Conservation (phyloP, 2,113 vertebrate genomes). For the Pituophis catenifer region DNA sequence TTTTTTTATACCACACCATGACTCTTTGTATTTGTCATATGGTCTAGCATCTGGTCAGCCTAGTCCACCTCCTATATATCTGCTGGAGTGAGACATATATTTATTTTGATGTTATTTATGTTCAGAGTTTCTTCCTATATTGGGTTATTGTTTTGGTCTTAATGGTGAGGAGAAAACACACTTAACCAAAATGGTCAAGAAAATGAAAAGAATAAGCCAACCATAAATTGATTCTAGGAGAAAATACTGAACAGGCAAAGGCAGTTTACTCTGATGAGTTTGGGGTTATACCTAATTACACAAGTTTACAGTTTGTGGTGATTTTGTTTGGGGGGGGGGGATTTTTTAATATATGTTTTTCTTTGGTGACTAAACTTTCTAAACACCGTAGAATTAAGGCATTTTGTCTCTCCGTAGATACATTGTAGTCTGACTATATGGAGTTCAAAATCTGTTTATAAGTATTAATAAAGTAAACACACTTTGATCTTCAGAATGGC, state of each 20-base stretch:
- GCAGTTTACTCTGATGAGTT: not conserved
- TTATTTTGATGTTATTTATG: constrained; percentile 44
- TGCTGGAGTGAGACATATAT: constrained; percentile 56
- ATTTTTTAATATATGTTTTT: not conserved
- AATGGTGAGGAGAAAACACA: not conserved
- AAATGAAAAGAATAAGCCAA: not conserved
- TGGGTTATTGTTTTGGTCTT: constrained; percentile 28
- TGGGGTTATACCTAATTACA: not conserved
- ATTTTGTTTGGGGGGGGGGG: not conserved
- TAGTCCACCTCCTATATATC: constrained; percentile 60
- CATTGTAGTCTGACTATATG: not conserved
- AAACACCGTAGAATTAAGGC: not conserved
- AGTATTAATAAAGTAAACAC: not conserved
- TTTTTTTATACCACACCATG: constrained; percentile 64
- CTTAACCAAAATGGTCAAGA: not conserved
- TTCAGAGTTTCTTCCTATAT: constrained; percentile 43
- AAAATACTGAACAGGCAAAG: not conserved
- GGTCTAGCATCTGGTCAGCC: constrained; percentile 70
- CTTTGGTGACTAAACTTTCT: not conserved
- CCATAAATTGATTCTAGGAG: not conserved
- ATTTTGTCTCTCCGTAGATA: not conserved
- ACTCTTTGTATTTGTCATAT: constrained; percentile 71
- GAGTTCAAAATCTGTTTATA: not conserved
- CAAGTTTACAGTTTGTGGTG: not conserved
- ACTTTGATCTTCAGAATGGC: not conserved